Conservation (phyloP, 2,113 vertebrate species). For the Acanthisitta chloris region DNA sequence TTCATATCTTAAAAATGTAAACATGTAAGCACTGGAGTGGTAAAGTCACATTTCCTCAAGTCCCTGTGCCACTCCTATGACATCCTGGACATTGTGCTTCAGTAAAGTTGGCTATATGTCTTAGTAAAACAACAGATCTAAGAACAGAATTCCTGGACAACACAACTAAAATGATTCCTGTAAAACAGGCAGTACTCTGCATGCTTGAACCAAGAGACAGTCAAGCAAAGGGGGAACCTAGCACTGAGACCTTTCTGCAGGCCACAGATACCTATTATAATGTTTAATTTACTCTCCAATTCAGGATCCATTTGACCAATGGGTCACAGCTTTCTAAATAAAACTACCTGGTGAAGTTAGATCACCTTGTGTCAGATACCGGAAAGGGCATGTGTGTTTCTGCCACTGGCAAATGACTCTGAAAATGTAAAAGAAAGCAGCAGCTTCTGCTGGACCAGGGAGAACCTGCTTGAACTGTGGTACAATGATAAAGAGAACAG, state of each 20-base stretch:
- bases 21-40: not conserved
- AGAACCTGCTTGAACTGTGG: not conserved
- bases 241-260: not conserved
- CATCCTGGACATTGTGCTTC: not conserved
- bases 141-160: not conserved
- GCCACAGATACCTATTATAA: not conserved
- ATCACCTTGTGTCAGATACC: not conserved
- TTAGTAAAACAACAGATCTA: not conserved
- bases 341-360: not conserved
- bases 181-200: not conserved
- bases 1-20: not conserved
- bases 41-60: not conserved
- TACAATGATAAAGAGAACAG: not conserved
- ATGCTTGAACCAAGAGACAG: not conserved
- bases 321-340: not conserved
- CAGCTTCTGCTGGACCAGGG: not conserved
- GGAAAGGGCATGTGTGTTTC: not conserved
- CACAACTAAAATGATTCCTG: not conserved
- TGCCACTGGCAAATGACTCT: not conserved
- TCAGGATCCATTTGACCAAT: not conserved
- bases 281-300: not conserved
- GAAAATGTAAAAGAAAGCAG: not conserved
- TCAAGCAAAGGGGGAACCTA: not conserved
- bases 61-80: not conserved
- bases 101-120: not conserved